Percentiles rank a stretch among this genome's conserved stretches.
phyloP scores from a whole-genome alignment of 2,113 vertebrate genomes.

The Caretta caretta region DNA sequence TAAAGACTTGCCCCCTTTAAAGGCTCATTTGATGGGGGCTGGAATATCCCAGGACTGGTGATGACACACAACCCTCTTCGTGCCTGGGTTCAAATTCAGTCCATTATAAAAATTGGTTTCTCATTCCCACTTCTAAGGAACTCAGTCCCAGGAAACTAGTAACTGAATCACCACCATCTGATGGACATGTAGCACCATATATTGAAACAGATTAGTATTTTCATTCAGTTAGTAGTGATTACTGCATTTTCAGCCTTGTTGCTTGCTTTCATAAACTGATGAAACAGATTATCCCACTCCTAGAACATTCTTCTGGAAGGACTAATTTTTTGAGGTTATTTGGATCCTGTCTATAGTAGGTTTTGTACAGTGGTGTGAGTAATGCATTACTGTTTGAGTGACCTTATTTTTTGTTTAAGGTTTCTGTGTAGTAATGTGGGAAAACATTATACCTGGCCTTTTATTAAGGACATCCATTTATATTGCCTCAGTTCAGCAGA shows the following conservation, averaged over 20 bases:
- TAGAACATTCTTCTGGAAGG: not conserved
- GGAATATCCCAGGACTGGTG: not conserved
- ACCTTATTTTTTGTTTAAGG: not conserved
- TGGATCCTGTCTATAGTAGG: not conserved
- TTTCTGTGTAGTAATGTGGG: not conserved
- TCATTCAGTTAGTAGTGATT: not conserved
- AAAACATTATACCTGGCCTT: not conserved
- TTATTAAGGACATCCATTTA: not conserved
- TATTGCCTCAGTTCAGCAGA: not conserved
- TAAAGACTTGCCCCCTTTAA: conserved; percentile 9
- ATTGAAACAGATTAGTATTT: not conserved
- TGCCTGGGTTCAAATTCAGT: not conserved
- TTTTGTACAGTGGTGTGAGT: not conserved
- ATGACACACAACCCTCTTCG: not conserved
- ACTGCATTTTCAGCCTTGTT: not conserved
- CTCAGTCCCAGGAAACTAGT: fast-evolving
- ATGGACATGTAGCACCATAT: not conserved
- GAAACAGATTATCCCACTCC: not conserved
- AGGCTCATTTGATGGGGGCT: not conserved
- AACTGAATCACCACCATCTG: not conserved
- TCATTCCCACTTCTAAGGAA: fast-evolving
- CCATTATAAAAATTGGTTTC: not conserved
- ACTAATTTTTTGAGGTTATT: no score
- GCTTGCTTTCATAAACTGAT: not conserved
- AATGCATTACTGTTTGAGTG: not conserved